phyloP scores from a whole-genome alignment of 2,113 vertebrate genomes.

The Heliornis fulica region DNA sequence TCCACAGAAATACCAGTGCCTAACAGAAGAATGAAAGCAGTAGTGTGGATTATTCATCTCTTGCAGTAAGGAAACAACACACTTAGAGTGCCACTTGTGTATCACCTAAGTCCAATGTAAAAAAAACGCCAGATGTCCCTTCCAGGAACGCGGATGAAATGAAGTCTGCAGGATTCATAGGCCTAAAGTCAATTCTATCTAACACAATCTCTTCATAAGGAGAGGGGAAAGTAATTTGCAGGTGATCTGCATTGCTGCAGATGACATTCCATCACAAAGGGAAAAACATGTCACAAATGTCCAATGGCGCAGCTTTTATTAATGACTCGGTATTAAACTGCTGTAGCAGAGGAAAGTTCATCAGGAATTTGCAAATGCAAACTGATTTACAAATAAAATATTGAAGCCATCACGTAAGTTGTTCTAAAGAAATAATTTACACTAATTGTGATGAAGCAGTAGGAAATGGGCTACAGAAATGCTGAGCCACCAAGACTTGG shows the following conservation, averaged over 20 bases:
- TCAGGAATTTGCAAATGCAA: neutral
- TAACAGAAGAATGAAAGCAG: neutral
- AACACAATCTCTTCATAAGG: neutral
- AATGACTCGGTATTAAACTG: neutral
- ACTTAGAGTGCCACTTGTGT: too few relatives aligned
- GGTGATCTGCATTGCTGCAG: neutral
- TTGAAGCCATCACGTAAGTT: neutral
- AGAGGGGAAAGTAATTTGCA: neutral
- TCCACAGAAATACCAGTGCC: neutral
- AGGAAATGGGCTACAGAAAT: neutral
- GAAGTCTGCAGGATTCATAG: neutral
- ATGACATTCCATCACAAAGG: neutral
- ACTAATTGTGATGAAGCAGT: neutral
- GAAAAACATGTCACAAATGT: neutral
- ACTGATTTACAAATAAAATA: neutral
- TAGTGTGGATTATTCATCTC: neutral
- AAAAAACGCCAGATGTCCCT: neutral
- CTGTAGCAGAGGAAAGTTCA: neutral
- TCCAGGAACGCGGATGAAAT: rapidly evolving
- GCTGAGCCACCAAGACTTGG: neutral
- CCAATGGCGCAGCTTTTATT: neutral
- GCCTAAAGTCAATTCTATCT: neutral
- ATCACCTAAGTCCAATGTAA: neutral
- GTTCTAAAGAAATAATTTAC: neutral
- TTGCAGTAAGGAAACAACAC: neutral